Evolutionary conservation across 1,140 invertebrate species (phyloP), one percentile per base, ranked within the genome.

Genomic region (Pararge aegeria): DNA sequence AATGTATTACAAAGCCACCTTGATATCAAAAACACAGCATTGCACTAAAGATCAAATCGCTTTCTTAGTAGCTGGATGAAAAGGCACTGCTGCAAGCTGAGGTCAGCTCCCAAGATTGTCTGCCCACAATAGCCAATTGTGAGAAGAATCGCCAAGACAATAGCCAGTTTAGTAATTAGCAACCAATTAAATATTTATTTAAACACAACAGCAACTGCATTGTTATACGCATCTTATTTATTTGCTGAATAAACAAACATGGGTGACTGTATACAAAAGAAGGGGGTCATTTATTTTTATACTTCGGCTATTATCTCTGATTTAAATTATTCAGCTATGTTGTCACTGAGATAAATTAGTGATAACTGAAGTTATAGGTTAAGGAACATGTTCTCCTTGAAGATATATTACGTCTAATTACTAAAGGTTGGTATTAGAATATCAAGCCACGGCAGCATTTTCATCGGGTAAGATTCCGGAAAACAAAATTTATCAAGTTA

Each of bases 51-150:
- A 70, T 70, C 50, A 30, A 42, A 77, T 78, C 66, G 58, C 60
- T 82, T 78, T 78, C 80, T 70, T 49, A 46, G 63, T 20, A 63
- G 53, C 57, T 54, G 51, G 53, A 73, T 71, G 75, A 76, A 75
- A 83, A 78, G 70, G 64, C 67, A 64, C 78, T 79, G 73, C 82
- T 73, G 78, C 72, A 75, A 57, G 64, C 71, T 81, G 74, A 79
- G 84, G 80, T 85, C 78, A 79, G 61, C 76, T 88, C 85, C 79
- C 83, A 88, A 88, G 82, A 88, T 88, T 88, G 83, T 88, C 64
- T 69, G 55, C 66, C 74, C 61, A 88, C 85, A 88, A 88, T 84
- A 72, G 78, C 78, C 78, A 74, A 88, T 88, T 87, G 85, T 88
- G 78, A 73, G 78, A 83, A 80, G 80, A 79, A 78, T 76, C 72